Base-by-base conservation (phyloP, 1,140 invertebrate genomes). In the Calephelis nemesis region DNA sequence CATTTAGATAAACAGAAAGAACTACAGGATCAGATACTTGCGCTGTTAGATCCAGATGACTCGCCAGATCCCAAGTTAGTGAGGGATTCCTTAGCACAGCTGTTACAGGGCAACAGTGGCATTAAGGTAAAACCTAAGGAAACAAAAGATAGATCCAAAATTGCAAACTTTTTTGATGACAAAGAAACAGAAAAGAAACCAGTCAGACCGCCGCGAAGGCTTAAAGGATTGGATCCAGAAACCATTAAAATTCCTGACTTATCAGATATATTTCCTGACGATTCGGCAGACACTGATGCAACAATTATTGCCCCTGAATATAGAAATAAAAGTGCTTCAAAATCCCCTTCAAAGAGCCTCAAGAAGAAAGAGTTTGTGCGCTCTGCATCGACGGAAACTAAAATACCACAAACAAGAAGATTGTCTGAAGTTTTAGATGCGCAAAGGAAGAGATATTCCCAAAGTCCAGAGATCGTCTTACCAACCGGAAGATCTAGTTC, bases 11-110 rank as follows among this genome's bases (percentile, higher is more conserved):
- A 87, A 65, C 87, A 89, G 52, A 81, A 69, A 62, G 79, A 83
- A 8, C 62, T 89, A 30, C 88, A 88, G 62, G 79, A 88, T 45
- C 83, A 90, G 76, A 88, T 90, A 48, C 68, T 90, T 7, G 84
- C 82, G 2, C 71, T 90, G 5, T 54, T 90, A 13, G 85, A 90
- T 47, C 81, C 82, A 2, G 87, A 90, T 7, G 86, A 88, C 40
- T 81, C 84, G 0, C 81, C 87, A 0, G 87, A 88, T 47, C 85
- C 88, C 0, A 71, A 74, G 54, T 64, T 83, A 7, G 64, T 88
- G 7, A 74, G 86, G 42, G 77, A 83, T 40, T 83, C 88, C 3
- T 67, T 90, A 50, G 74, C 78, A 0, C 78, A 86, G 45, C 71
- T 89, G 0, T 70, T 90, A 1, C 78, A 83, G 71, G 85, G 83